phyloP scores from a whole-genome alignment of 2,797 vertebrate species.

The Lepus townsendii region DNA sequence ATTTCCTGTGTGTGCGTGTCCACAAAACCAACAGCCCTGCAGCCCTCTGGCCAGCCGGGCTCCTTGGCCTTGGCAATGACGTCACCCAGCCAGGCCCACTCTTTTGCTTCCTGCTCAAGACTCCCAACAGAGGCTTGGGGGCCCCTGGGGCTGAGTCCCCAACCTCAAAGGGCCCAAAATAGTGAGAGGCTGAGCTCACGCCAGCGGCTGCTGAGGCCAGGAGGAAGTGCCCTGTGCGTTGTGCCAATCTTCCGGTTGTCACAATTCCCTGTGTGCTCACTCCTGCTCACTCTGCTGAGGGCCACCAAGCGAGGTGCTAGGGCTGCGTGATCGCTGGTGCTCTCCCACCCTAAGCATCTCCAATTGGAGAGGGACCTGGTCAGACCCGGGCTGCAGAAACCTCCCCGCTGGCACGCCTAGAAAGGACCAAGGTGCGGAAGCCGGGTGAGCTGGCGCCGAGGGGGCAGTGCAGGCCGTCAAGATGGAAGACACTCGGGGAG shows the following conservation, averaged over 20 bases:
- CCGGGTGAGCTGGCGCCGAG: fast-evolving
- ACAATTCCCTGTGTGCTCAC: too few species aligned
- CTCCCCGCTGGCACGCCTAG: fast-evolving
- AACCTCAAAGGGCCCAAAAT: too few species aligned
- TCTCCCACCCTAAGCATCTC: not conserved
- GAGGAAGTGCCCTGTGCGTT: too few species aligned
- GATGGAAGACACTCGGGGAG: too few species aligned
- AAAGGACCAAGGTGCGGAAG: not conserved
- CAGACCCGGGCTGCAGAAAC: not conserved
- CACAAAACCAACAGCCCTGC: not conserved
- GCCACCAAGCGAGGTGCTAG: too few species aligned
- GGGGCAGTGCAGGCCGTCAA: not conserved
- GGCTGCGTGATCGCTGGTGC: fast-evolving
- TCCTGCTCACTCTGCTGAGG: too few species aligned
- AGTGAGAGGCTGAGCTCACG: too few species aligned
- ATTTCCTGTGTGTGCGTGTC: not conserved
- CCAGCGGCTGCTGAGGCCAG: too few species aligned
- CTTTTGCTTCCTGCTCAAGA: not conserved
- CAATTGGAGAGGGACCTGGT: too few species aligned
- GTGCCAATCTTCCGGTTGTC: too few species aligned
- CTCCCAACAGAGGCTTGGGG: not conserved
- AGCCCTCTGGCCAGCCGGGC: not conserved
- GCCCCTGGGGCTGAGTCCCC: too few species aligned
- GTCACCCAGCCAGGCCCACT: not conserved
- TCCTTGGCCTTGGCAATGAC: too few species aligned